Evolutionary conservation across 2,113 vertebrate species (phyloP), one percentile per base, ranked within the genome.

Genomic region (Chloroceryle aenea): DNA sequence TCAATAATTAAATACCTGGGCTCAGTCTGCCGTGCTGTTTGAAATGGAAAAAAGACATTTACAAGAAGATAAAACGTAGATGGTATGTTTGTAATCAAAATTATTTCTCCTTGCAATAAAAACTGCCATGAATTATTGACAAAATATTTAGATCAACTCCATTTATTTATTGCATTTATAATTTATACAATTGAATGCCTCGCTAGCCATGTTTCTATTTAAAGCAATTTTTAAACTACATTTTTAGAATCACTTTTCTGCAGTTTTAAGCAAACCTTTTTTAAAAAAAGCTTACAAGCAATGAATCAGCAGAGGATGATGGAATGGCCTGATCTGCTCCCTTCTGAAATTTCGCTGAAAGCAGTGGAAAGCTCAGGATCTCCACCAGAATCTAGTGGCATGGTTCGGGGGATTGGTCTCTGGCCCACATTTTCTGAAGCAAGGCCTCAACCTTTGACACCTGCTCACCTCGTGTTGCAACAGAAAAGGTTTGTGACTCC

Each of bases 1-100:
- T 94, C 73, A 93, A 92, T 95, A 90, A 89, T 96, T 86, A 74
- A 95, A 75, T 81, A 90, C 23, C 61, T 89, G 66, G 61, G 34
- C 77, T 84, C 79, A 71, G 30, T 83, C 83, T 86, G 0, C 88
- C 76, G 74, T 90, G 63, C 63, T 80, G 14, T 86, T 77, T 88
- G 68, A 86, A 63, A 89, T 29, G 23, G 48, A 87, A 90, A 52
- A 79, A 90, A 90, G 19, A 62, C 58, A 74, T 52, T n/a, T 84
- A 91, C 18, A 34, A 34, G 66, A 87, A 62, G 80, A 76, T n/a
- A 85, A 81, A 85, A 95, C 64, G 43, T 66, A 76, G 69, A 27
- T 48, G 13, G 34, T 36, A 25, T 64, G 36, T 85, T 89, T 91
- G 58, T 47, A 89, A 79, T 89, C n/a, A 82, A 93, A 93, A 72